Percentiles rank a stretch among this genome's conserved stretches.
These are phyloP conservation scores for Hoplias malabaricus DNA, from an alignment of 2,113 vertebrate species.

Conservation along the genomic window DNA sequence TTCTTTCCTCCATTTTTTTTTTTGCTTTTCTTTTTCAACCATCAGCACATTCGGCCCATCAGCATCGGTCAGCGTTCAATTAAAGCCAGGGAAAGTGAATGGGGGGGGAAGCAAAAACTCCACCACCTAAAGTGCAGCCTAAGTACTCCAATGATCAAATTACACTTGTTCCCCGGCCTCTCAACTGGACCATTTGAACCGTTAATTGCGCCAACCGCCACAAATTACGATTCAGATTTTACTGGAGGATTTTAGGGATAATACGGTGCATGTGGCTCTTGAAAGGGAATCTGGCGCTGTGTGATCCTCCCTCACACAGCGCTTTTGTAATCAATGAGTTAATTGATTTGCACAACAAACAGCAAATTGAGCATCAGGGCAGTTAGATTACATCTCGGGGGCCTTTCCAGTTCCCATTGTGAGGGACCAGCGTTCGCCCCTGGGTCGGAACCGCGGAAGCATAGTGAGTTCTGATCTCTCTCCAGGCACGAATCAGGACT, in stretches of 20 bases:
- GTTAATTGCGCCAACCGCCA: slow-evolving; percentile 39
- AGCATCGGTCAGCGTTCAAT: slow-evolving; percentile 78
- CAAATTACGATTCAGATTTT: slow-evolving; percentile 40
- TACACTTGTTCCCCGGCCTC: slow-evolving; percentile 43
- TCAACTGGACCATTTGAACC: slow-evolving; percentile 21
- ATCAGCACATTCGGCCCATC: slow-evolving; percentile 78
- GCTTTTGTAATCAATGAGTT: slow-evolving; percentile 9
- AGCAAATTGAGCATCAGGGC: background rate
- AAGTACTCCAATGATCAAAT: slow-evolving; percentile 76
- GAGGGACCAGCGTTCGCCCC: background rate
- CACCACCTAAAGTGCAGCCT: slow-evolving; percentile 76
- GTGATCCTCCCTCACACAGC: background rate
- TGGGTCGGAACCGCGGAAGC: background rate
- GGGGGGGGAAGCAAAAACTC: slow-evolving; percentile 51
- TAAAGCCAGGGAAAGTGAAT: slow-evolving; percentile 71
- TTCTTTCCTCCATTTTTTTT: slow-evolving; percentile 67
- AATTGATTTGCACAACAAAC: slow-evolving; percentile 16
- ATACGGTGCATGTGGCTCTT: slow-evolving; percentile 40
- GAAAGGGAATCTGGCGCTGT: slow-evolving; percentile 32
- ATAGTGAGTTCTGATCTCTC: background rate
- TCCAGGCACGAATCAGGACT: background rate
- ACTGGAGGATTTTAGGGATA: slow-evolving; percentile 38
- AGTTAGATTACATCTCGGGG: slow-evolving; percentile 4
- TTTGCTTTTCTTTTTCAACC: slow-evolving; percentile 72
- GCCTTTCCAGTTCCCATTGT: slow-evolving; percentile 3